phyloP scores from a whole-genome alignment of 2,888 invertebrate species.

The Chelonus formosanus region DNA sequence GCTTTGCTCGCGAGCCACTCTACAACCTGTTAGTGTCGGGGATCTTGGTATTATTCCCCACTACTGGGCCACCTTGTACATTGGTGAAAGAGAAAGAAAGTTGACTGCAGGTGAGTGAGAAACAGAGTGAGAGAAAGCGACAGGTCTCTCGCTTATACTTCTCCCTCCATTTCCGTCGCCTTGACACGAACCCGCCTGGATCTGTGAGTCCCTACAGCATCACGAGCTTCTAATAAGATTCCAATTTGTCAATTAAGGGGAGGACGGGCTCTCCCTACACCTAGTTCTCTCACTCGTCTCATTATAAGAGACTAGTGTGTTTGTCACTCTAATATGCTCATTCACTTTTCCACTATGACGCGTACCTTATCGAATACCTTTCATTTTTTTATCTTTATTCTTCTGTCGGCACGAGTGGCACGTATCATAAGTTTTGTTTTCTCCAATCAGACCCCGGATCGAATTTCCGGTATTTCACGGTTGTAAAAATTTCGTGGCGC shows the following conservation, averaged over 20 bases:
- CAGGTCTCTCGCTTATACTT: constrained; percentile 11
- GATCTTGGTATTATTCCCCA: constrained; percentile 57
- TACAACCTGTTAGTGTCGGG: constrained; percentile 63
- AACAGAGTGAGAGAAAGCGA: background rate
- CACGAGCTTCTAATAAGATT: constrained; percentile 71
- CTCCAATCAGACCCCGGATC: constrained; percentile 28
- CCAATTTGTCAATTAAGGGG: constrained; percentile 78
- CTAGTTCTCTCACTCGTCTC: constrained; percentile 42
- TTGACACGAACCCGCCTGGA: constrained; percentile 36
- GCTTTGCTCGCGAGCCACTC: constrained; percentile 42
- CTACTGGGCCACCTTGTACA: constrained; percentile 24
- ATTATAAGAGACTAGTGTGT: constrained; percentile 31
- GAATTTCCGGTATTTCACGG: constrained; percentile 36
- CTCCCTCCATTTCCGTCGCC: constrained; percentile 32
- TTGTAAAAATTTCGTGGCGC: constrained; percentile 31
- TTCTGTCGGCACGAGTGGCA: constrained; percentile 30
- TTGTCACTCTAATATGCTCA: constrained; percentile 30
- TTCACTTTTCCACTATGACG: constrained; percentile 31
- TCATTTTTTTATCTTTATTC: constrained; percentile 33
- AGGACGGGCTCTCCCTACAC: constrained; percentile 55
- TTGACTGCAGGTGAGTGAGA: background rate
- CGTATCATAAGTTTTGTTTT: constrained; percentile 34
- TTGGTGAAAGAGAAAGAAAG: background rate
- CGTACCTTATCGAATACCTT: constrained; percentile 29
- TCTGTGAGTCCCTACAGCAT: constrained; percentile 62